A percentile compares a stretch with the other conserved stretches of the same genome.
phyloP scores from a whole-genome alignment of 92 coral and sea anemone genomes.

The Zoanthus solanderi region DNA sequence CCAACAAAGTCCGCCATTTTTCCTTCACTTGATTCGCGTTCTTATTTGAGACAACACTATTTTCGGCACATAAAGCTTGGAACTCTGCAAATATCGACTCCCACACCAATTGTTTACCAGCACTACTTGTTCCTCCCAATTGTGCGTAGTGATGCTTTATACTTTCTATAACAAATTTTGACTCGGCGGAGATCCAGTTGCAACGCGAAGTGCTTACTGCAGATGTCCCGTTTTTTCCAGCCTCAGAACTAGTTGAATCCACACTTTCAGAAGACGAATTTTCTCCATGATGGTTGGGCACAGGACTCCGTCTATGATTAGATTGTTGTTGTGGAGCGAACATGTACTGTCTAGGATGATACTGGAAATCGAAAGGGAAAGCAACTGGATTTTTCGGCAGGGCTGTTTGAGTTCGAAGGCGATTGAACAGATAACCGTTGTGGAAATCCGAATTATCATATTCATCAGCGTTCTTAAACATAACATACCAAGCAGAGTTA shows the following conservation, averaged over 20 bases:
- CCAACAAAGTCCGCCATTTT: conserved; percentile 62
- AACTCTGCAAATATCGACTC: conserved; percentile 32
- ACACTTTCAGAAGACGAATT: too few relatives aligned
- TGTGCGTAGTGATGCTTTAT: conserved; percentile 18
- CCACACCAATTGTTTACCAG: conserved; percentile 8
- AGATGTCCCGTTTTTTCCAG: conserved; percentile 17
- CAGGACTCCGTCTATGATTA: too few relatives aligned
- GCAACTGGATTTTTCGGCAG: too few relatives aligned
- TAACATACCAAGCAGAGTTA: background rate
- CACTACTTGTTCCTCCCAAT: conserved; percentile 21
- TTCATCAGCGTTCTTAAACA: background rate
- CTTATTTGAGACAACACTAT: conserved; percentile 47
- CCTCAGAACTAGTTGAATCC: background rate
- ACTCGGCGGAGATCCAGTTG: conserved; percentile 14
- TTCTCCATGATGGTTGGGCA: too few relatives aligned
- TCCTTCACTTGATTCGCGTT: conserved; percentile 56
- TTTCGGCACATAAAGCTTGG: conserved; percentile 51
- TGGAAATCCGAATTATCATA: background rate
- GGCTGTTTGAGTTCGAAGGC: too few relatives aligned
- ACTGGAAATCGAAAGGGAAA: too few relatives aligned
- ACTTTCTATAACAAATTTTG: conserved; percentile 17
- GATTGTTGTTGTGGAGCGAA: too few relatives aligned
- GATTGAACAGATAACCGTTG: conserved; percentile 1
- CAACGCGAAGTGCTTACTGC: conserved; percentile 9
- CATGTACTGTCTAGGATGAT: too few relatives aligned